Evolutionary conservation across 2,888 invertebrate genomes (phyloP).

Genomic region (Anorthoa munda): DNA sequence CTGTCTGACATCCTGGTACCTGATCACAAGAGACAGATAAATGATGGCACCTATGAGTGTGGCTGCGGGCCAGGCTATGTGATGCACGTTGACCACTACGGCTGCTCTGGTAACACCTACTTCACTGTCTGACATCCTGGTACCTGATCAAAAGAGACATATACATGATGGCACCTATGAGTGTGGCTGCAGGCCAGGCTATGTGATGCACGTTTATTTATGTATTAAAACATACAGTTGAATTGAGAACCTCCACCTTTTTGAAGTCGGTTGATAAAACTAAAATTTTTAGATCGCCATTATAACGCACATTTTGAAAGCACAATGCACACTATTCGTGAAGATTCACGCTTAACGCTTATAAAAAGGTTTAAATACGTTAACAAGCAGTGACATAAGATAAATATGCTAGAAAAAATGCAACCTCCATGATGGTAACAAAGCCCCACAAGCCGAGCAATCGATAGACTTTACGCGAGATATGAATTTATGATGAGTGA

Average conservation of each 20-base stretch:
- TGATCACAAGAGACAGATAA: slow-evolving; percentile 71
- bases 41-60: slow-evolving; percentile 98
- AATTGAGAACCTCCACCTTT: no score
- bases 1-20: not conserved
- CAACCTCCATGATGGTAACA: slow-evolving; percentile 21
- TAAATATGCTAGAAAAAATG: slow-evolving; percentile 15
- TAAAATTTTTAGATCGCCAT: not conserved
- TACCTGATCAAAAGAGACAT: not conserved
- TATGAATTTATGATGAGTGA: slow-evolving; percentile 51
- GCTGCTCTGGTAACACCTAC: slow-evolving; percentile 94
- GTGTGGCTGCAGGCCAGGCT: slow-evolving; percentile 96
- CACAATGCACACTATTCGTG: not conserved
- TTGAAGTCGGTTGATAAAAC: not conserved
- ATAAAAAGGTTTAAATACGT: not conserved
- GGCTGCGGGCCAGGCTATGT: slow-evolving; percentile 96
- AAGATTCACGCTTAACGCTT: no score
- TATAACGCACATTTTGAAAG: not conserved
- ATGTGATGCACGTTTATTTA: slow-evolving; percentile 95
- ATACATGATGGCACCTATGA: not conserved
- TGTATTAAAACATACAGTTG: no score
- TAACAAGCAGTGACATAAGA: not conserved
- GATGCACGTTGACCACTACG: slow-evolving; percentile 96
- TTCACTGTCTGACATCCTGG: not conserved
- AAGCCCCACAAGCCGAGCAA: slow-evolving; percentile 21
- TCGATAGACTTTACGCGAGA: slow-evolving; percentile 36